A percentile compares a stretch with the other conserved stretches of the same genome.
Conservation (phyloP, 1,140 invertebrate species). For the Caenorhabditis tropicalis region DNA sequence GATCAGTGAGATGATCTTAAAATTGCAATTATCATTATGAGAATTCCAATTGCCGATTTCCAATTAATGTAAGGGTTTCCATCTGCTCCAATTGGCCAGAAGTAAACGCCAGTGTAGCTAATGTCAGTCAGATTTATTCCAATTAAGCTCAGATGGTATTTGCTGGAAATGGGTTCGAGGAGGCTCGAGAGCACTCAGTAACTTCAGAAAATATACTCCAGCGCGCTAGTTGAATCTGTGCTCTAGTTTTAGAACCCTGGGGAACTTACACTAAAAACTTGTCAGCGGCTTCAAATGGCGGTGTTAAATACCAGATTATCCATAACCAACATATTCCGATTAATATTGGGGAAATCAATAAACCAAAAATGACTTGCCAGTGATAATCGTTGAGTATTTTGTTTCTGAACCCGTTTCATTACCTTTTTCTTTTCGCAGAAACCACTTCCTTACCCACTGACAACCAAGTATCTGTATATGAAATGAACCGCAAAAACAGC, state of each 20-base stretch:
- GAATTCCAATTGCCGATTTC: background rate
- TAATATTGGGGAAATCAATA: no score
- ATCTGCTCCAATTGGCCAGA: background rate
- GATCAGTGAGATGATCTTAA: background rate
- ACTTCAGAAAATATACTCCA: no score
- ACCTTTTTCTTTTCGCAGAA: no score
- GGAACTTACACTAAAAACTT: background rate
- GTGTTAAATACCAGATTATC: no score
- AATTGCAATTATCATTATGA: background rate
- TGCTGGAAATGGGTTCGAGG: background rate
- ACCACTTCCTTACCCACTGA: background rate
- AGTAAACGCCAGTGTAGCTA: background rate
- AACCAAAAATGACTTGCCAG: background rate
- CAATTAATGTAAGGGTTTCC: background rate
- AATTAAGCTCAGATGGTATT: background rate
- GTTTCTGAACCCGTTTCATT: background rate
- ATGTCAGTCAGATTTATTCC: background rate
- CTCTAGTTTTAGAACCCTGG: no score
- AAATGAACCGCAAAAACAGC: slow-evolving; percentile 10
- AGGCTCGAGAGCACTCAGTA: no score
- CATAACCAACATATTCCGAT: no score
- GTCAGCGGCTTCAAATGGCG: background rate
- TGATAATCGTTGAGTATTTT: background rate
- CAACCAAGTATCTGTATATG: background rate
- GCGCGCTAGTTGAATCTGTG: no score